These are phyloP conservation scores for Danionella cerebrum DNA, from an alignment of 2,113 vertebrate species.

Conservation along the genomic window DNA sequence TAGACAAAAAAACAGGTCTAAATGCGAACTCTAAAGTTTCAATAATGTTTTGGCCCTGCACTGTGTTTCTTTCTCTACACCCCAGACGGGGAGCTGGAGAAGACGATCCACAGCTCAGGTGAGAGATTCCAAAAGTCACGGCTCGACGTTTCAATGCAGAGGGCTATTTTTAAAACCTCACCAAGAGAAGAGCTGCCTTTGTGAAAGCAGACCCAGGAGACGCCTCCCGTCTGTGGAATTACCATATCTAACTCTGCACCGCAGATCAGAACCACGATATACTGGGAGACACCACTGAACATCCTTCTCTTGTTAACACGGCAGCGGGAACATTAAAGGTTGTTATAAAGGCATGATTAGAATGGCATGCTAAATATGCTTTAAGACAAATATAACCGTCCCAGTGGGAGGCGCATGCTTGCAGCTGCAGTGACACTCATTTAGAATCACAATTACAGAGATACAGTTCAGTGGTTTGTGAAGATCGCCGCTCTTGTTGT, in stretches of 20 bases:
- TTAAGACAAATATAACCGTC: background rate
- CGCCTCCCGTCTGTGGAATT: constrained; percentile 50
- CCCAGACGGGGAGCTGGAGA: constrained; percentile 22
- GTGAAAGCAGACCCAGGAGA: constrained; percentile 57
- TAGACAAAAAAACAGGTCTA: too few relatives aligned
- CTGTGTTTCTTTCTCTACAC: background rate
- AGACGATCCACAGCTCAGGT: constrained; percentile 39
- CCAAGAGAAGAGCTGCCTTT: constrained; percentile 55
- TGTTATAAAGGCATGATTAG: background rate
- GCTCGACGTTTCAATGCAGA: constrained; percentile 51
- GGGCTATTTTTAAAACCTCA: constrained; percentile 67
- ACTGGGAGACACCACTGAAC: background rate
- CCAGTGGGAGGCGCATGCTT: background rate
- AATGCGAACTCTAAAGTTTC: too few relatives aligned
- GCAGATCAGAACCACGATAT: background rate
- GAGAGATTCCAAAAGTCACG: constrained; percentile 49
- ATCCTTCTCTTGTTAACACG: background rate
- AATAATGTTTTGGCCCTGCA: too few relatives aligned
- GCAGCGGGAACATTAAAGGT: background rate
- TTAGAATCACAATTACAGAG: constrained; percentile 3
- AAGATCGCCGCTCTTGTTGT: background rate
- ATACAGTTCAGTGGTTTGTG: constrained; percentile 8
- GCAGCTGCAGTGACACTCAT: background rate
- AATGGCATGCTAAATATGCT: background rate
- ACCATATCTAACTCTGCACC: constrained; percentile 46